phyloP scores from a whole-genome alignment of 2,888 invertebrate species.

The Hedya salicella region DNA sequence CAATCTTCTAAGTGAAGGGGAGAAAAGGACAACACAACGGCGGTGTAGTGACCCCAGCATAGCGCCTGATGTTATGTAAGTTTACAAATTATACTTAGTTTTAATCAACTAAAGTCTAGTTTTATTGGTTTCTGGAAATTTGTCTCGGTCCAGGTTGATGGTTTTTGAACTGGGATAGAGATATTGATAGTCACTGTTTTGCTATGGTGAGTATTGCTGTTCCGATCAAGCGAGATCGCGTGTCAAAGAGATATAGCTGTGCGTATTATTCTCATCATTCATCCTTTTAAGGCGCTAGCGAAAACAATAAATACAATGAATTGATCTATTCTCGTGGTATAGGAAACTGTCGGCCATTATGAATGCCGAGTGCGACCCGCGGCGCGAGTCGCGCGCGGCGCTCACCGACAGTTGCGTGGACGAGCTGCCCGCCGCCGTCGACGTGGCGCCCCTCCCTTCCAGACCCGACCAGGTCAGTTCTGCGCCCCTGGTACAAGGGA shows the following conservation, averaged over 20 bases:
- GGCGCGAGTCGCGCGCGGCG: slow-evolving; percentile 57
- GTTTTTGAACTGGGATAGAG: too few species aligned
- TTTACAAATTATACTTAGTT: not conserved
- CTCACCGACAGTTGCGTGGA: slow-evolving; percentile 78
- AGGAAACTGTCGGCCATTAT: slow-evolving; percentile 72
- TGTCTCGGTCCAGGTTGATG: too few species aligned
- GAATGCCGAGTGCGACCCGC: slow-evolving; percentile 53
- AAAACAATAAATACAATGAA: not conserved
- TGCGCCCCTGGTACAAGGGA: not conserved
- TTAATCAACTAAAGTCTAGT: too few species aligned
- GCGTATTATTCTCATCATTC: too few species aligned
- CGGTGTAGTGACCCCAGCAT: slow-evolving; percentile 95
- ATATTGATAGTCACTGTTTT: too few species aligned
- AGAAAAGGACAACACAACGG: slow-evolving; percentile 85
- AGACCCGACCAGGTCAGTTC: slow-evolving; percentile 46
- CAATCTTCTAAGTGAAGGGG: slow-evolving; percentile 89
- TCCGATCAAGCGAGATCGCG: too few species aligned
- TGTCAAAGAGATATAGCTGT: too few species aligned
- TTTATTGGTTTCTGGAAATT: too few species aligned
- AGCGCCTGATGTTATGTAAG: slow-evolving; percentile 88
- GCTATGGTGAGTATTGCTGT: too few species aligned
- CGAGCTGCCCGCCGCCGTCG: slow-evolving; percentile 55
- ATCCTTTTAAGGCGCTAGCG: too few species aligned
- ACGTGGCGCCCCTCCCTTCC: slow-evolving; percentile 38
- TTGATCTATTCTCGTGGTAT: slow-evolving; percentile 28